These are phyloP conservation scores for Piprites chloris DNA, from an alignment of 2,113 vertebrate genomes.

Conservation along the genomic window DNA sequence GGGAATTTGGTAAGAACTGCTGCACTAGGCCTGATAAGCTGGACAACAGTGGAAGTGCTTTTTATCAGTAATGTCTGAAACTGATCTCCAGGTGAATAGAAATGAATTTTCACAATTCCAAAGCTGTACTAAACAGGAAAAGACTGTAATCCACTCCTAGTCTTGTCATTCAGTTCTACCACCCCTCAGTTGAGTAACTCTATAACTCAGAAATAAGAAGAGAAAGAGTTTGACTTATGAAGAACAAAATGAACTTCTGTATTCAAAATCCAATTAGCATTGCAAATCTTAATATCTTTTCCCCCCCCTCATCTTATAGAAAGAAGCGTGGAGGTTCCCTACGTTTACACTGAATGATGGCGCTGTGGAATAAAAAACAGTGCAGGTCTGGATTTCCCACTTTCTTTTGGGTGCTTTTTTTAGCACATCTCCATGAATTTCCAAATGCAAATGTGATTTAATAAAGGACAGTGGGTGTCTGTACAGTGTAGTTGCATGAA, in stretches of 20 bases:
- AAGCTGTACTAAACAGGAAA: neutral
- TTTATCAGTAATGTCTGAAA: neutral
- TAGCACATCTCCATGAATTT: neutral
- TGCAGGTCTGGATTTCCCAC: neutral
- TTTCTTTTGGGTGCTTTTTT: neutral
- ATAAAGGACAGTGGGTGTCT: constrained; percentile 31
- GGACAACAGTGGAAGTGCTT: neutral
- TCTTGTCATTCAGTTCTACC: neutral
- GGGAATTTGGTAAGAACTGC: neutral
- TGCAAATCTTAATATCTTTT: neutral
- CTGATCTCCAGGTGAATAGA: neutral
- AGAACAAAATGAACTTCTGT: neutral
- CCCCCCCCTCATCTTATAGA: neutral
- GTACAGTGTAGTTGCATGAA: neutral
- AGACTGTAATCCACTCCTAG: neutral
- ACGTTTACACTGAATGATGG: neutral
- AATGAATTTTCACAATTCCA: neutral
- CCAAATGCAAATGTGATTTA: constrained; percentile 28
- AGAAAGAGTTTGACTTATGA: neutral
- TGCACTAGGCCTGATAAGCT: neutral
- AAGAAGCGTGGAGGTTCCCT: neutral
- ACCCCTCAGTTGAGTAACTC: neutral
- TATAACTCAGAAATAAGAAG: neutral
- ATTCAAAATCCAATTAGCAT: neutral
- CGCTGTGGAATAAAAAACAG: neutral